Evolutionary conservation across 2,888 invertebrate genomes (phyloP).

Genomic region (Diachrysia chrysitis): DNA sequence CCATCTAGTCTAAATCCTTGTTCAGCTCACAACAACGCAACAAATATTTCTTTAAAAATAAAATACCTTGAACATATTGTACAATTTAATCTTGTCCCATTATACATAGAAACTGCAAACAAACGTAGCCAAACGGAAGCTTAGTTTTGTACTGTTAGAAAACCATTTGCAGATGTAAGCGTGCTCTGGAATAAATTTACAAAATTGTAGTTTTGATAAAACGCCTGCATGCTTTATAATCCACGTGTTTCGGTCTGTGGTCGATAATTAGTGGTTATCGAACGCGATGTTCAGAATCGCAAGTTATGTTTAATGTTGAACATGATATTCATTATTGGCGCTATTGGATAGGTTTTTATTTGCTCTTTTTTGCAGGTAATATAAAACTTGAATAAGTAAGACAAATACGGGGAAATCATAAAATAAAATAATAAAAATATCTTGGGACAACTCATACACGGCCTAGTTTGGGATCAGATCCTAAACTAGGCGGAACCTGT

Average conservation of each 20-base stretch:
- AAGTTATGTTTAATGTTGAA: background rate
- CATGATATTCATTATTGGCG: background rate
- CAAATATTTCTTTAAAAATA: background rate
- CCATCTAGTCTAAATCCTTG: background rate
- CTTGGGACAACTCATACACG: no score
- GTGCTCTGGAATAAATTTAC: constrained; percentile 2
- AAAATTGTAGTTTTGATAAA: background rate
- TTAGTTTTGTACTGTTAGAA: background rate
- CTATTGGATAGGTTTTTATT: background rate
- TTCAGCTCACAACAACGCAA: background rate
- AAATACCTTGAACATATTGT: background rate
- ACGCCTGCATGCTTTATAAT: background rate
- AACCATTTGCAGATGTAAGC: background rate
- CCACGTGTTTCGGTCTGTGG: background rate
- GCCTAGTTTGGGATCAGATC: no score
- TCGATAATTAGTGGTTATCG: background rate
- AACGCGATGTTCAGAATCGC: background rate
- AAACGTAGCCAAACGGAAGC: background rate
- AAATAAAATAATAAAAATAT: no score
- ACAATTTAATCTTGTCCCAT: background rate
- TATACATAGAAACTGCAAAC: background rate
- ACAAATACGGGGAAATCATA: no score
- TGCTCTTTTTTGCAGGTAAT: no score
- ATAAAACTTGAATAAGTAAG: no score
- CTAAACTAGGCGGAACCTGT: no score